Conservation (phyloP, 2,797 vertebrate species). For the Cossypha caffra region DNA sequence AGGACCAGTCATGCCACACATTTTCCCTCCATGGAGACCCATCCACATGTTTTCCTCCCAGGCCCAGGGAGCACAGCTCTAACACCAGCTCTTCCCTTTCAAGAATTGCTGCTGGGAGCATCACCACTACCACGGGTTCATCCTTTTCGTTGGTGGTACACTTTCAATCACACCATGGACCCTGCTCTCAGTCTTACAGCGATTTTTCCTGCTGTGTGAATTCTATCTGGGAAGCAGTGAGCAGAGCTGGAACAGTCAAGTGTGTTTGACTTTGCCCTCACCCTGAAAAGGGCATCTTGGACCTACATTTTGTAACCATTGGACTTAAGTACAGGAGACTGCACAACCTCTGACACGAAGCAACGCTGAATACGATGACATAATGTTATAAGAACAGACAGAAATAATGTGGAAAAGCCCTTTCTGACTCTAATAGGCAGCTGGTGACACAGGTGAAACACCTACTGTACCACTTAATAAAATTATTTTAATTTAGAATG, state of each 20-base stretch:
- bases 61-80: background rate
- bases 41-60: background rate
- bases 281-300: background rate
- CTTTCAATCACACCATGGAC: rapidly evolving
- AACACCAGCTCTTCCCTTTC: conserved; percentile 23
- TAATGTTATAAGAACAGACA: conserved; percentile 46
- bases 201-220: background rate
- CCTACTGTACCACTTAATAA: conserved; percentile 63
- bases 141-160: background rate
- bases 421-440: conserved; percentile 66
- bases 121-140: background rate
- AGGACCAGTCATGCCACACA: background rate
- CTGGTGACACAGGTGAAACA: conserved; percentile 57
- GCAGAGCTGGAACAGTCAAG: conserved; percentile 11
- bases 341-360: background rate
- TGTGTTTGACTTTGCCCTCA: conserved; percentile 9
- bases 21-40: background rate
- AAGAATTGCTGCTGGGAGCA: conserved; percentile 7
- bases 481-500: conserved; percentile 68
- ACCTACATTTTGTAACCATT: conserved; percentile 23
- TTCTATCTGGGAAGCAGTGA: background rate
- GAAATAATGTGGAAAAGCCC: conserved; percentile 57
- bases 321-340: background rate
- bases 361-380: conserved; percentile 11
- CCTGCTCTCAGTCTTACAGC: background rate